Conservation (phyloP, 2,797 vertebrate species). For the Hyperoplus immaculatus region DNA sequence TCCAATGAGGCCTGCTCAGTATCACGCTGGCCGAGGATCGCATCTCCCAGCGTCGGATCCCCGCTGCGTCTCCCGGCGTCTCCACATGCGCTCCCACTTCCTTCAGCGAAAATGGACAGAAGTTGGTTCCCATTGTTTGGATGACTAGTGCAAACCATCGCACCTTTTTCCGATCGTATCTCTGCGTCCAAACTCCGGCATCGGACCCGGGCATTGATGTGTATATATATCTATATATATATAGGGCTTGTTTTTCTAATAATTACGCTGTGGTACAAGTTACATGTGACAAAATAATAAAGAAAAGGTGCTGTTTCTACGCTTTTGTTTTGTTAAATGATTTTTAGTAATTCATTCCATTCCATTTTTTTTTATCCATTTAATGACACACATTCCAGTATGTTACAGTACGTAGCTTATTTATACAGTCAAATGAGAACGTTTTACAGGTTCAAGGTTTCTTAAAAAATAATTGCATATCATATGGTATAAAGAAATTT, state of each 20-base stretch:
- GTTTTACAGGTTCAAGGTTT: slow-evolving; percentile 12
- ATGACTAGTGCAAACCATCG: too few species aligned
- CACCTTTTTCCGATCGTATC: too few species aligned
- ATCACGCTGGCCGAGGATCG: too few species aligned
- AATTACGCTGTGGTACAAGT: slow-evolving; percentile 30
- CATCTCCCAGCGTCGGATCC: too few species aligned
- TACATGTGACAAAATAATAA: slow-evolving; percentile 47
- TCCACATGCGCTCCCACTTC: too few species aligned
- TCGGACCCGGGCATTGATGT: too few species aligned
- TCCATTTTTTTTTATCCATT: slow-evolving; percentile 48
- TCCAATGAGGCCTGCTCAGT: too few species aligned
- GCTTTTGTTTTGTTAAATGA: slow-evolving; percentile 20
- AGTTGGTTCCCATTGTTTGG: too few species aligned
- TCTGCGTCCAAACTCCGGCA: too few species aligned
- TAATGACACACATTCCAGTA: slow-evolving; percentile 47
- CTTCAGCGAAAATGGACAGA: too few species aligned
- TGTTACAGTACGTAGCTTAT: slow-evolving; percentile 24
- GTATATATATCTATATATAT: background rate
- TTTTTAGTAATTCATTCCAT: background rate
- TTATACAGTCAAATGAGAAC: slow-evolving; percentile 43
- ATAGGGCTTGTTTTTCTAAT: background rate
- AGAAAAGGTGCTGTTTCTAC: slow-evolving; percentile 22
- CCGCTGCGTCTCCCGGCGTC: too few species aligned
- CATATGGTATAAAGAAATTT: background rate
- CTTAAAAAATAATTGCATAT: slow-evolving; percentile 16